These are phyloP conservation scores for Hirundichthys speculiger DNA, from an alignment of 2,113 vertebrate genomes.

Conservation along the genomic window DNA sequence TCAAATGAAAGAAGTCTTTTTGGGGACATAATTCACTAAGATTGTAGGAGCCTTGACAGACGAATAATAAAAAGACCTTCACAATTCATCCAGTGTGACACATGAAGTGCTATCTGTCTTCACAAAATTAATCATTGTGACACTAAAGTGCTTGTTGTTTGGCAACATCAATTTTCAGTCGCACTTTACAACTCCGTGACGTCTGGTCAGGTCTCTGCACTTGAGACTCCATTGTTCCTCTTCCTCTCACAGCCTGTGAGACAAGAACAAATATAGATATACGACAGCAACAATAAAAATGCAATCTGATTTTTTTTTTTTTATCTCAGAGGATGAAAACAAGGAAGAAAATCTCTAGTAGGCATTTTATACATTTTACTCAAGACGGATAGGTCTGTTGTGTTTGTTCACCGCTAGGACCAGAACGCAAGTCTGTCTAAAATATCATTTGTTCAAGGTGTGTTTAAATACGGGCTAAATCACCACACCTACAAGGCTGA, in stretches of 20 bases:
- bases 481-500: slow-evolving; percentile 74
- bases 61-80: slow-evolving; percentile 12
- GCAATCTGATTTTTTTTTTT: neutral
- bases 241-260: slow-evolving; percentile 11
- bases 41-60: slow-evolving; percentile 24
- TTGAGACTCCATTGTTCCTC: slow-evolving; percentile 29
- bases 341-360: neutral
- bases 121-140: slow-evolving; percentile 11
- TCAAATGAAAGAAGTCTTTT: slow-evolving; percentile 34
- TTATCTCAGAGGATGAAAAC: neutral
- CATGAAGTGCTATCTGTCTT: slow-evolving; percentile 31
- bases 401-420: slow-evolving; percentile 26
- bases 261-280: neutral
- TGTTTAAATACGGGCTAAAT: slow-evolving; percentile 67
- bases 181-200: slow-evolving; percentile 43
- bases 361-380: neutral
- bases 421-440: slow-evolving; percentile 8
- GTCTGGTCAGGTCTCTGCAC: slow-evolving; percentile 26
- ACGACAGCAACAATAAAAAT: neutral
- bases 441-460: slow-evolving; percentile 73
- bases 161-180: slow-evolving; percentile 47
- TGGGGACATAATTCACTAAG: slow-evolving; percentile 21
- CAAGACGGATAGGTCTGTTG: neutral
- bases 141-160: slow-evolving; percentile 46
- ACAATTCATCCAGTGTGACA: slow-evolving; percentile 19